Conservation (phyloP, 1,140 invertebrate genomes). For the Asbolus verrucosus region DNA sequence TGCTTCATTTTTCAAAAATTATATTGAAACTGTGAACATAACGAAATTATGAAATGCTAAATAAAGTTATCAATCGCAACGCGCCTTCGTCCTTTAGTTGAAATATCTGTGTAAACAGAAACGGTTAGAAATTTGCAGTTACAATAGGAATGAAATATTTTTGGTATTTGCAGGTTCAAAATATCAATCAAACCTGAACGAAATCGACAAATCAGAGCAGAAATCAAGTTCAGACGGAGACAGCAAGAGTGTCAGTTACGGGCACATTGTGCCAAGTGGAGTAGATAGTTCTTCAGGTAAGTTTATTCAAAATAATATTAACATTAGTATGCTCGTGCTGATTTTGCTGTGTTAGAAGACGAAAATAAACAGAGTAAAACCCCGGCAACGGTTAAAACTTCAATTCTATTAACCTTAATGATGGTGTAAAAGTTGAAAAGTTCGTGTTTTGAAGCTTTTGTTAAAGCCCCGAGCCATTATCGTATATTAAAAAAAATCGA, state of each 20-base stretch:
- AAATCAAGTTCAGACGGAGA: constrained; percentile 70
- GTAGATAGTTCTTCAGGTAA: constrained; percentile 50
- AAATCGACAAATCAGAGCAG: constrained; percentile 78
- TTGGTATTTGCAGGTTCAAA: constrained; percentile 69
- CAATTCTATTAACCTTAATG: constrained; percentile 35
- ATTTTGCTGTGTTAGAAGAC: constrained; percentile 35
- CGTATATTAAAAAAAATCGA: constrained; percentile 27
- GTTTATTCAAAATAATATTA: constrained; percentile 27
- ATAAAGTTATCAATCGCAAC: too few species aligned
- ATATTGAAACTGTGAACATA: too few species aligned
- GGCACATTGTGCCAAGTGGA: constrained; percentile 58
- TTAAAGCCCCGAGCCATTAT: constrained; percentile 22
- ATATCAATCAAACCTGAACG: constrained; percentile 76
- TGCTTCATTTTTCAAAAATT: too few species aligned
- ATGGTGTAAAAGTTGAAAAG: constrained; percentile 31
- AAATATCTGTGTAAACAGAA: not conserved
- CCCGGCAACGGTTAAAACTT: constrained; percentile 21
- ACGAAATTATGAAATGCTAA: too few species aligned
- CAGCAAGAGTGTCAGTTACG: constrained; percentile 61
- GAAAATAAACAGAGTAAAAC: constrained; percentile 38
- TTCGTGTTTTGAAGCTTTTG: constrained; percentile 22
- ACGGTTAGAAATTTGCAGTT: too few species aligned
- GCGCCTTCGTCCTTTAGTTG: too few species aligned
- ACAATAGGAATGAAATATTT: too few species aligned
- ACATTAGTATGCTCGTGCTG: constrained; percentile 14